Percentiles rank a stretch among this genome's conserved stretches.
phyloP scores from a whole-genome alignment of 2,113 vertebrate species.

The Mirounga angustirostris region DNA sequence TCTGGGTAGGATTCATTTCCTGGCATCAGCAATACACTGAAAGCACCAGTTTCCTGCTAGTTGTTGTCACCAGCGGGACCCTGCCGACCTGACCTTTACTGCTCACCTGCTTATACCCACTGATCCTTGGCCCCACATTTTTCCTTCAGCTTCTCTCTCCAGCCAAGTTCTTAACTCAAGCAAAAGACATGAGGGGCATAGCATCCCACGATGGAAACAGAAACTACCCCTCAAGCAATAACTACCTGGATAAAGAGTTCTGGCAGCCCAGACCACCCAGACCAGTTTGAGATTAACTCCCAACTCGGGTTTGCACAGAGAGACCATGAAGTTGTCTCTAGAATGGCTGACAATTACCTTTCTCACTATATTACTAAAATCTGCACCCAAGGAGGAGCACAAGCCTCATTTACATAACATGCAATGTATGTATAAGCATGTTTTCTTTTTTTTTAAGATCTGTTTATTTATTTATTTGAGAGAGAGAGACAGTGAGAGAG shows the following conservation, averaged over 20 bases:
- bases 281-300: background rate
- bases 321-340: background rate
- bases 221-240: background rate
- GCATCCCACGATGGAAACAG: background rate
- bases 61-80: background rate
- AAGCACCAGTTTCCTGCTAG: background rate
- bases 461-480: no score
- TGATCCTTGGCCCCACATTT: background rate
- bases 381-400: background rate
- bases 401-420: background rate
- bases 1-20: background rate
- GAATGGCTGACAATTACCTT: background rate
- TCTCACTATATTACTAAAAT: background rate
- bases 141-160: background rate
- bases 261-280: background rate
- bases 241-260: background rate
- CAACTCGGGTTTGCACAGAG: background rate
- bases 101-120: background rate
- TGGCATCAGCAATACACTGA: background rate
- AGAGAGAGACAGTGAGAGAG: no score
- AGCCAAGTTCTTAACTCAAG: background rate
- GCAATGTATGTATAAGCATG: background rate
- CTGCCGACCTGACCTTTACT: background rate
- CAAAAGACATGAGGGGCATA: background rate
- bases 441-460: background rate